Base-by-base conservation (phyloP, 1,140 invertebrate species). In the Mylabris phalerata region DNA sequence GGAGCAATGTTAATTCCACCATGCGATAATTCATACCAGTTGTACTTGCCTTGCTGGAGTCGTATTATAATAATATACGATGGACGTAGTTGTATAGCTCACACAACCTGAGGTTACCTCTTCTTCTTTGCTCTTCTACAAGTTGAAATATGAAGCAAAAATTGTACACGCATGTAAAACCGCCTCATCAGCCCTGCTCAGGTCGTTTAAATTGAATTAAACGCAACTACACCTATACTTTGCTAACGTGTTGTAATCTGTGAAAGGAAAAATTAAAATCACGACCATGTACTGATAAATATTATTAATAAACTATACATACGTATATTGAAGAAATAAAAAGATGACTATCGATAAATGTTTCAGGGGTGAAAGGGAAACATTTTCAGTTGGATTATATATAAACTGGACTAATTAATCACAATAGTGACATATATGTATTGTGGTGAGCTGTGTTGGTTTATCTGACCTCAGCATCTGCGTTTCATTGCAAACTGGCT, bases 11-110 rank as follows among this genome's bases (percentile, higher is more conserved):
- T 63, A 66, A 63, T 66, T 63, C 60, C 48, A 52, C 57, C 46
- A 42, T 59, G 64, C 64, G 61, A 66, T 66, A 66, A 66, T 66
- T 66, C 61, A 66, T 66, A 61, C 61, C 57, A 59, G 58, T 60
- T 65, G 58, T 62, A 65, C 61, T 62, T 57, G 61, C 58, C 58
- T 62, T 57, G 62, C 50, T 57, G 58, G 50, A 60, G 54, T 60
- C 58, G 62, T 60, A 63, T 63, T 63, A 63, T 63, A 60, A 63
- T 63, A 63, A 63, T 55, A 57, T 63, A 63, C 62, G 62, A 63
- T 44, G 55, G 57, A 55, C 51, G 50, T 57, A 47, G 52, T 56
- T 56, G 54, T 54, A 46, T 54, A 54, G 42, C 52, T 51, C 50
- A 41, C 42, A 24, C 32, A 32, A 32, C 32, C 32, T 32, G 32